phyloP scores from a whole-genome alignment of 2,113 vertebrate species.

The Cervus canadensis region DNA sequence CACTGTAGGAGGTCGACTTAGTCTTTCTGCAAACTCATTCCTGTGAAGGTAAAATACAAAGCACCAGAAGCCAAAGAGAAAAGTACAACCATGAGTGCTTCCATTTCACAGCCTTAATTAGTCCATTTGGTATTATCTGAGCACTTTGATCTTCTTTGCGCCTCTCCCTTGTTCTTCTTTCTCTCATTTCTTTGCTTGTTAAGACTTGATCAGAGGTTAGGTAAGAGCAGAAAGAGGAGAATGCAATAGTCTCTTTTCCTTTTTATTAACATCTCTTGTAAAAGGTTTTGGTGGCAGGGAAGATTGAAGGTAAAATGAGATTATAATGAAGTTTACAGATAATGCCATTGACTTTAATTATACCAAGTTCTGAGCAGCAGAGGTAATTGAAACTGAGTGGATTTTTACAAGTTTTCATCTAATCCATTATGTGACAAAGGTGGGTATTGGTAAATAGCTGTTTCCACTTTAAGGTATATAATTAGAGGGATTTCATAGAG shows the following conservation, averaged over 20 bases:
- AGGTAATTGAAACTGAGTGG: conserved; percentile 10
- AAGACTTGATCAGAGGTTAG: conserved; percentile 41
- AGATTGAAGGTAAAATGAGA: conserved; percentile 38
- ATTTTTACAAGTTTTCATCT: not conserved
- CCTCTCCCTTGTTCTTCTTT: not conserved
- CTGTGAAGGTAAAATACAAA: not conserved
- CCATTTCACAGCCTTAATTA: conserved; percentile 16
- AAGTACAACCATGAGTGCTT: accelerated
- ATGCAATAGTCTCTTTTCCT: not conserved
- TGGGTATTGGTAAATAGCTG: not conserved
- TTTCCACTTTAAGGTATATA: not conserved
- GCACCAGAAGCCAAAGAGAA: not conserved
- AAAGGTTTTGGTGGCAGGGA: conserved; percentile 16
- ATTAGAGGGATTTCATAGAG: not conserved
- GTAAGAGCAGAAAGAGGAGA: not conserved
- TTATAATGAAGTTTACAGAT: conserved; percentile 24
- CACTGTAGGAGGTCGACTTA: not conserved
- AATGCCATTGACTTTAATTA: conserved; percentile 50
- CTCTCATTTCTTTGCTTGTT: conserved; percentile 51
- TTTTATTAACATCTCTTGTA: conserved; percentile 25
- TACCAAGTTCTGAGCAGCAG: not conserved
- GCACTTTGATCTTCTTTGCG: not conserved
- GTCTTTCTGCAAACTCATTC: not conserved
- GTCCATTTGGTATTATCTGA: not conserved
- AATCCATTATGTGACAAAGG: not conserved